Conservation (phyloP, 2,888 invertebrate species). For the Cerceris ruficornis region DNA sequence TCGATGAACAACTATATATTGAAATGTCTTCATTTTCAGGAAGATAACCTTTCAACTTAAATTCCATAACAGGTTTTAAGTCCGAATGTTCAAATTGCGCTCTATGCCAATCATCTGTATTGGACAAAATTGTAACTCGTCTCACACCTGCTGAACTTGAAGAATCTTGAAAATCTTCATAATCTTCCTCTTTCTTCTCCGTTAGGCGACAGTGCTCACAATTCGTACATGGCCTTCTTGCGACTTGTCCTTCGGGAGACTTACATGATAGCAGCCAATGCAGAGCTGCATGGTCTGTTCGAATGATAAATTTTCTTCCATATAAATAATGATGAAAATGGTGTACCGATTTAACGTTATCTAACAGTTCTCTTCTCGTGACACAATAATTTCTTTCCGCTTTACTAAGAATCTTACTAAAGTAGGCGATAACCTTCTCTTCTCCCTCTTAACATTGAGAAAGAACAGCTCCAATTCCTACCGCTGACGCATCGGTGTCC, state of each 20-base stretch:
- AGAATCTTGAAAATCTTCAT: slow-evolving; percentile 2
- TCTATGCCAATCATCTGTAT: not conserved
- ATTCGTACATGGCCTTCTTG: not conserved
- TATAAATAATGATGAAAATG: slow-evolving; percentile 21
- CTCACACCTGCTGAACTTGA: not conserved
- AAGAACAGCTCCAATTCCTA: slow-evolving; percentile 5
- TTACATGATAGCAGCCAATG: slow-evolving; percentile 1
- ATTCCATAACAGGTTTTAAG: not conserved
- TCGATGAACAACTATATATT: not conserved
- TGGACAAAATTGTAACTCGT: no score
- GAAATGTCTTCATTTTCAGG: not conserved
- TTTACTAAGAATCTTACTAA: not conserved
- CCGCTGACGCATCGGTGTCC: not conserved
- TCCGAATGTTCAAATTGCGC: not conserved
- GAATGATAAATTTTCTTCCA: not conserved
- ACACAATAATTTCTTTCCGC: slow-evolving; percentile 7
- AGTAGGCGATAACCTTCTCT: slow-evolving; percentile 13
- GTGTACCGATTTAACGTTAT: not conserved
- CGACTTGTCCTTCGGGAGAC: not conserved
- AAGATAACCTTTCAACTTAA: not conserved
- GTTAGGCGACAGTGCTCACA: not conserved
- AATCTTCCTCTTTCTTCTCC: not conserved
- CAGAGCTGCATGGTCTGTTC: slow-evolving; percentile 4
- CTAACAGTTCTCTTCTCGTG: not conserved
- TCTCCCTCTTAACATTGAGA: not conserved